Conservation (phyloP, 1,140 invertebrate species). For the Xylocopa sonorina region DNA sequence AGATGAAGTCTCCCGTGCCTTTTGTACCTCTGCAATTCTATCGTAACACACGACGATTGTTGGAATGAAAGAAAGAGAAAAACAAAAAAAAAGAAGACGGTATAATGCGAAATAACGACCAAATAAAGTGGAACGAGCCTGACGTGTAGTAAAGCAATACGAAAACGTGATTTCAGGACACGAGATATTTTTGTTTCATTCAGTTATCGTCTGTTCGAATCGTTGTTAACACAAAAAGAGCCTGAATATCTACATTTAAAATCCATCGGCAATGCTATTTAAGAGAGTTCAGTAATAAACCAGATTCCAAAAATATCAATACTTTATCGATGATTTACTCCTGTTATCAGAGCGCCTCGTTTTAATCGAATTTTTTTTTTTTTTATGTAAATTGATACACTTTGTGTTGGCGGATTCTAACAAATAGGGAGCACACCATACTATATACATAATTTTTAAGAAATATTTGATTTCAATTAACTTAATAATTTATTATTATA, state of each 20-base stretch:
- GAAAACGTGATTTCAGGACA: background rate
- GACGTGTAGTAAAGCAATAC: constrained; percentile 2
- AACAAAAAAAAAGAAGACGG: too few relatives aligned
- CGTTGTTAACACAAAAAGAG: constrained; percentile 17
- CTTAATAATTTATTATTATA: too few relatives aligned
- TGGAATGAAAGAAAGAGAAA: too few relatives aligned
- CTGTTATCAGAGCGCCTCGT: background rate
- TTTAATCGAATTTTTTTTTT: background rate
- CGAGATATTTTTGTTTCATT: constrained; percentile 26
- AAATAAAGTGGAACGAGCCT: background rate
- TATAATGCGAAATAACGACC: constrained; percentile 16
- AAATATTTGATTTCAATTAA: too few relatives aligned
- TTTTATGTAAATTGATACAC: background rate
- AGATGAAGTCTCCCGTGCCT: constrained; percentile 40
- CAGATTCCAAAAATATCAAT: constrained; percentile 30
- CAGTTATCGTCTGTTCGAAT: background rate
- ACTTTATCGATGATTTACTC: constrained; percentile 16
- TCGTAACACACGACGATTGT: background rate
- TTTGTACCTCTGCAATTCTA: constrained; percentile 42
- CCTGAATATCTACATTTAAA: background rate
- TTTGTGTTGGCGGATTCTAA: background rate
- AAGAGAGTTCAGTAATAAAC: constrained; percentile 38
- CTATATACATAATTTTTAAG: too few relatives aligned
- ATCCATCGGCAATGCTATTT: background rate
- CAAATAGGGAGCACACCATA: background rate